Evolutionary conservation across 2,888 invertebrate species (phyloP).

Genomic region (Lamellibrachia satsuma): DNA sequence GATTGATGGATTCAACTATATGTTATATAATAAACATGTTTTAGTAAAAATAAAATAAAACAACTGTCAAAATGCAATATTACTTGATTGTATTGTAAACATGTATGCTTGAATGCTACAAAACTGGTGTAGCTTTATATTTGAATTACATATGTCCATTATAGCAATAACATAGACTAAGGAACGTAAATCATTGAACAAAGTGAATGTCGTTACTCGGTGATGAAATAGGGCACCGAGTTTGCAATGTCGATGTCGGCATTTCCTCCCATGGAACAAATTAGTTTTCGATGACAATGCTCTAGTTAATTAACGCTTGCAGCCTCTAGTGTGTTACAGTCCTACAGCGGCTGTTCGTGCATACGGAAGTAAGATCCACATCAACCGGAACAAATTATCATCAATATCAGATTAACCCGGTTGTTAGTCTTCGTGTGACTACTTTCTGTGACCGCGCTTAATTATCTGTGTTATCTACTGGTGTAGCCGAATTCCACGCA

Average conservation of each 20-base stretch:
- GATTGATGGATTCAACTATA: too few species aligned
- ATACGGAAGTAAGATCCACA: neutral
- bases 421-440: neutral
- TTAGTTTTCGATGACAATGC: neutral
- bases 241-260: neutral
- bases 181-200: neutral
- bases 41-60: too few species aligned
- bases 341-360: neutral
- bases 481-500: neutral
- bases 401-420: neutral
- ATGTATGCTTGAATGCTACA: too few species aligned
- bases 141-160: too few species aligned
- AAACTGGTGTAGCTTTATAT: too few species aligned
- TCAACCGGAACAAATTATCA: neutral
- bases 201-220: neutral
- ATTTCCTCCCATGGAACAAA: neutral
- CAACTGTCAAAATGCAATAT: too few species aligned
- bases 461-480: neutral
- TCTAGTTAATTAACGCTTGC: neutral
- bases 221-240: too few species aligned
- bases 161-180: neutral
- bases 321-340: neutral
- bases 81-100: too few species aligned
- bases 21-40: too few species aligned
- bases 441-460: neutral